These are phyloP conservation scores for Melanostoma scalare DNA, from an alignment of 2,888 invertebrate genomes.

Conservation along the genomic window DNA sequence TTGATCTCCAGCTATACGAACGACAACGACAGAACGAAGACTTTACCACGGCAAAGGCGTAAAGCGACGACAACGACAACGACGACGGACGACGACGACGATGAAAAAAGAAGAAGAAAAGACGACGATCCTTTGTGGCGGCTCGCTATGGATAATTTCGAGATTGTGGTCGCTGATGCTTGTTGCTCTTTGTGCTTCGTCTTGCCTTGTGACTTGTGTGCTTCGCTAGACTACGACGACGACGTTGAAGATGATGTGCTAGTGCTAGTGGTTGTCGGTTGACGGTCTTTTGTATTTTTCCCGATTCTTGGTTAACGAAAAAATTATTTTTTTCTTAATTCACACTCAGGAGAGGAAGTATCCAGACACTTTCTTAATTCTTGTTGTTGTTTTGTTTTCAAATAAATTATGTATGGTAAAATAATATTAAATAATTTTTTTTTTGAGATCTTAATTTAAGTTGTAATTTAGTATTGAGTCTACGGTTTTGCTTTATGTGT, in stretches of 20 bases:
- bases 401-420: constrained; percentile 7
- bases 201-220: constrained; percentile 3
- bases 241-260: constrained; percentile 19
- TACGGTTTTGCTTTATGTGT: constrained; percentile 48
- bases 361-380: constrained; percentile 28
- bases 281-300: constrained; percentile 43
- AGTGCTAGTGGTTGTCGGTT: constrained; percentile 55
- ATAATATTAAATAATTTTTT: constrained; percentile 33
- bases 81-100: constrained; percentile 32
- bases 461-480: constrained; percentile 65
- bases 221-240: constrained; percentile 45
- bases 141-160: constrained; percentile 62
- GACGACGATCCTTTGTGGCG: constrained; percentile 64
- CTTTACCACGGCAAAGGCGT: constrained; percentile 13
- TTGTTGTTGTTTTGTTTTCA: constrained; percentile 8
- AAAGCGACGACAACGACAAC: constrained; percentile 31
- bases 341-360: constrained; percentile 42
- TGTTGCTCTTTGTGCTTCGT: constrained; percentile 66
- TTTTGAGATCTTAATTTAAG: constrained; percentile 70
- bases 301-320: constrained; percentile 48
- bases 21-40: constrained; percentile 29
- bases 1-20: constrained; percentile 58
- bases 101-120: background rate
- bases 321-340: constrained; percentile 17
- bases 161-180: constrained; percentile 54